Conservation (phyloP, 2,113 vertebrate species). For the Rhabdomys dilectus region DNA sequence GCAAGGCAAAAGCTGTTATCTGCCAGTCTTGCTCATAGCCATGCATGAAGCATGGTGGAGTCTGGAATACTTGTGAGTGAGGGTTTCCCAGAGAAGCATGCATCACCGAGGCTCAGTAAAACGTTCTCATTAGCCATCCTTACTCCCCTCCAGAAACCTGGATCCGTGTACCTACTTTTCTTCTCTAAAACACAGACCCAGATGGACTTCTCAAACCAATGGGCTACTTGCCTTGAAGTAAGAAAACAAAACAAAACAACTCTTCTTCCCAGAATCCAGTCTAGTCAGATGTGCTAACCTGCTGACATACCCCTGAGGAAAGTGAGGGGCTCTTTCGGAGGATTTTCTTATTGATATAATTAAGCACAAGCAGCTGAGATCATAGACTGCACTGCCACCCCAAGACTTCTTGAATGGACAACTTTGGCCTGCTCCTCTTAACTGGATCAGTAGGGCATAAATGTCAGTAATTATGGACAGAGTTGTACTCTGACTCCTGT, state of each 20-base stretch:
- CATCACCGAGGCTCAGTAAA: slow-evolving; percentile 84
- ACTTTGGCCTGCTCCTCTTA: slow-evolving; percentile 70
- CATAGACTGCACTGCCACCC: slow-evolving; percentile 76
- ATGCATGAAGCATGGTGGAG: slow-evolving; percentile 83
- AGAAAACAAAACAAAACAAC: slow-evolving; percentile 51
- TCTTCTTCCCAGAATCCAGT: slow-evolving; percentile 80
- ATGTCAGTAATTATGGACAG: slow-evolving; percentile 11
- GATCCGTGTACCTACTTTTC: slow-evolving; percentile 75
- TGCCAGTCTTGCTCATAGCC: slow-evolving; percentile 84
- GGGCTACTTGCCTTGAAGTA: slow-evolving; percentile 68
- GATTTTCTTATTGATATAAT: slow-evolving; percentile 84
- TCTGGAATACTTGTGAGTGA: slow-evolving; percentile 83
- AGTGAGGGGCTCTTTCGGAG: slow-evolving; percentile 28
- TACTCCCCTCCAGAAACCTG: slow-evolving; percentile 55
- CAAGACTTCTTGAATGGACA: slow-evolving; percentile 77
- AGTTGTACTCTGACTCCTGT: slow-evolving; percentile 46
- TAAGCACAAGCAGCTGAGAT: slow-evolving; percentile 76
- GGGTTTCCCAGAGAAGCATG: slow-evolving; percentile 83
- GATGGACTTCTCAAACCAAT: slow-evolving; percentile 77
- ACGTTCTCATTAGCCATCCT: slow-evolving; percentile 76
- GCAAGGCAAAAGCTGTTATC: slow-evolving; percentile 76
- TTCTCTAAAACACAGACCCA: slow-evolving; percentile 75
- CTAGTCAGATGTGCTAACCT: slow-evolving; percentile 67
- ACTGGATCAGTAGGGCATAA: not conserved
- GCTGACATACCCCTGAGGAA: slow-evolving; percentile 66